Base-by-base conservation (phyloP, 2,888 invertebrate species). In the Chrysomela aeneicollis region DNA sequence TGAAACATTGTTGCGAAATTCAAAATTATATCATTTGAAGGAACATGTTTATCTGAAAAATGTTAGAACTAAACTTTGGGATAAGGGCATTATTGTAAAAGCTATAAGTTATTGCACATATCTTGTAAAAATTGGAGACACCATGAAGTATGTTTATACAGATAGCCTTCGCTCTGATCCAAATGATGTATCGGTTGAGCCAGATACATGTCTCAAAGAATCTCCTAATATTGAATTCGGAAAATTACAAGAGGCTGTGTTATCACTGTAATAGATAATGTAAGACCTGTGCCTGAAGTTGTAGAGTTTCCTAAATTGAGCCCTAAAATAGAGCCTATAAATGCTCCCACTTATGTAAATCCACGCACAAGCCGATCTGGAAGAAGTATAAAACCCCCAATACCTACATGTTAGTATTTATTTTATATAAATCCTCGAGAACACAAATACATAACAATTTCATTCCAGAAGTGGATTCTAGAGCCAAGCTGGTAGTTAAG, bases 331-430 rank as follows among this genome's bases (percentile, higher is more conserved):
- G 19, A 19, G n/a, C 50, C 50, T 2, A n/a, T n/a, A 19, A 50
- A 19, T 21, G 19, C 50, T 10, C 12, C n/a, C 26, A 3, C 4
- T 50, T 50, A 10, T 19, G 19, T 50, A 1, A 19, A 5, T 50
- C 50, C 50, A 50, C 22, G 22, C 50, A 50, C 21, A 21, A 50
- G 50, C 19, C 50, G 50, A 21, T 50, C 50, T 19, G 50, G 50
- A 21, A 21, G 50, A 50, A 19, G 12, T 6, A 50, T 50, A 21
- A 12, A 50, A 21, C 12, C n/a, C 21, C 50, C 50, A n/a, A n/a
- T n/a, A n/a, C n/a, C n/a, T n/a, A n/a, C n/a, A n/a, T n/a, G n/a
- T n/a, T n/a, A n/a, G n/a, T n/a, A n/a, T n/a, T n/a, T n/a, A n/a
- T n/a, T n/a, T n/a, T n/a, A n/a, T n/a, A n/a, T n/a, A n/a, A n/a